Conservation (phyloP, 2,888 invertebrate species). For the Atethmia centrago region DNA sequence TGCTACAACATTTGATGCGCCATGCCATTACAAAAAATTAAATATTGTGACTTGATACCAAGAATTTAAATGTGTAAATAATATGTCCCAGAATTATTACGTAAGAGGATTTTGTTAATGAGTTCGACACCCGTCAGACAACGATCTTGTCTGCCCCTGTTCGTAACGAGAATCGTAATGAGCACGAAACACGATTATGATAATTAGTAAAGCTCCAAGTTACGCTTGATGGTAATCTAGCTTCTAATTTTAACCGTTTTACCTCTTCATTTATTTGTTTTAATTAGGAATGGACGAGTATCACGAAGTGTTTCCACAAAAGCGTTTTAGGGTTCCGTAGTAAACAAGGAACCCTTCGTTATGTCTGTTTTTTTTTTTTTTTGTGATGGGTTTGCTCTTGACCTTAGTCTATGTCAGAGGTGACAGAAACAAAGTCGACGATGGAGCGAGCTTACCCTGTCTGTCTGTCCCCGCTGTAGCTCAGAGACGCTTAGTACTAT, state of each 20-base stretch:
- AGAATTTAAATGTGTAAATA: slow-evolving; percentile 9
- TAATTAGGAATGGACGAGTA: slow-evolving; percentile 1
- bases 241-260: slow-evolving; percentile 25
- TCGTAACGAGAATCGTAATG: slow-evolving; percentile 24
- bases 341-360: too few species aligned
- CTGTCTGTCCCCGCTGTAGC: too few species aligned
- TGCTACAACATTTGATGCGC: neutral
- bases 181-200: slow-evolving; percentile 33
- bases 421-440: too few species aligned
- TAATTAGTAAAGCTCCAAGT: slow-evolving; percentile 30
- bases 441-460: too few species aligned
- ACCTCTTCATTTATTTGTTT: slow-evolving; percentile 27
- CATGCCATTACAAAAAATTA: neutral
- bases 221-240: slow-evolving; percentile 25
- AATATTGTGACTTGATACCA: slow-evolving; percentile 6
- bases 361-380: too few species aligned
- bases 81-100: slow-evolving; percentile 4
- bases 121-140: slow-evolving; percentile 21
- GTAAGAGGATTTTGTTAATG: slow-evolving; percentile 27
- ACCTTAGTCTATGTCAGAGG: too few species aligned
- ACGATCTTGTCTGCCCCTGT: slow-evolving; percentile 18
- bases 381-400: too few species aligned
- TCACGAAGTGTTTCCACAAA: neutral
- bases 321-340: too few species aligned
- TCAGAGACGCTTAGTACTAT: too few species aligned